Evolutionary conservation across 2,888 invertebrate genomes (phyloP).

Genomic region (Pristionchus arcanus): DNA sequence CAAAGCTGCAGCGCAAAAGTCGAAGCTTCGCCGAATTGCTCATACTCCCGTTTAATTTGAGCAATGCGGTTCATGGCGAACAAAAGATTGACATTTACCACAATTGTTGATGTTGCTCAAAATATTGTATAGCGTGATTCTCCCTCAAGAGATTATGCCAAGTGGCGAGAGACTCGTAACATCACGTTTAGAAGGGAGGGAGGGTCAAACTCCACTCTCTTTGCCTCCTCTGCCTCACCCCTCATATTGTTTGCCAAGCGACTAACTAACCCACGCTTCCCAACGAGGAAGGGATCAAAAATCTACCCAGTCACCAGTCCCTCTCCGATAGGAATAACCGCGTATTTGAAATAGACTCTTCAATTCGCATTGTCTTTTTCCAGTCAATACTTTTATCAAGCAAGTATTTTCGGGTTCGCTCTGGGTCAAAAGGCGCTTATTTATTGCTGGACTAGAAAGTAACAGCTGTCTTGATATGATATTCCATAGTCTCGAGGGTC

Average conservation of each 20-base stretch:
- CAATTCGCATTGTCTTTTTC: not conserved
- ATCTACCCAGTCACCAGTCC: not conserved
- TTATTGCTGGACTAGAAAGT: not conserved
- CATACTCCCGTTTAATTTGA: not conserved
- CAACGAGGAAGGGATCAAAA: not conserved
- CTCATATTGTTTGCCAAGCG: not conserved
- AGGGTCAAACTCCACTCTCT: conserved; percentile 28
- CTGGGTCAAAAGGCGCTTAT: too few relatives aligned
- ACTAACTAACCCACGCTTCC: conserved; percentile 21
- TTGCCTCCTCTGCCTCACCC: not conserved
- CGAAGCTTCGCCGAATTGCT: conserved; percentile 1
- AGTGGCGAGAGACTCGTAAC: not conserved
- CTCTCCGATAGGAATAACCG: not conserved
- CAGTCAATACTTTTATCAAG: not conserved
- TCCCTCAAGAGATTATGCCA: not conserved
- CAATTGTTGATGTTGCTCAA: too few relatives aligned
- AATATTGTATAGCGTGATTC: not conserved
- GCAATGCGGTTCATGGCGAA: too few relatives aligned
- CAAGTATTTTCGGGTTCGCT: not conserved
- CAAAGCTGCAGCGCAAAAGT: not conserved
- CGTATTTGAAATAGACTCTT: not conserved
- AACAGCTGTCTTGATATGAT: not conserved
- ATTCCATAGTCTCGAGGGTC: not conserved
- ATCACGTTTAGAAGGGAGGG: not conserved
- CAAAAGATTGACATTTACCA: too few relatives aligned